Percentiles rank a stretch among this genome's conserved stretches.
These are phyloP conservation scores for Drosophila anceps DNA, from an alignment of 2,888 invertebrate species.

Conservation along the genomic window DNA sequence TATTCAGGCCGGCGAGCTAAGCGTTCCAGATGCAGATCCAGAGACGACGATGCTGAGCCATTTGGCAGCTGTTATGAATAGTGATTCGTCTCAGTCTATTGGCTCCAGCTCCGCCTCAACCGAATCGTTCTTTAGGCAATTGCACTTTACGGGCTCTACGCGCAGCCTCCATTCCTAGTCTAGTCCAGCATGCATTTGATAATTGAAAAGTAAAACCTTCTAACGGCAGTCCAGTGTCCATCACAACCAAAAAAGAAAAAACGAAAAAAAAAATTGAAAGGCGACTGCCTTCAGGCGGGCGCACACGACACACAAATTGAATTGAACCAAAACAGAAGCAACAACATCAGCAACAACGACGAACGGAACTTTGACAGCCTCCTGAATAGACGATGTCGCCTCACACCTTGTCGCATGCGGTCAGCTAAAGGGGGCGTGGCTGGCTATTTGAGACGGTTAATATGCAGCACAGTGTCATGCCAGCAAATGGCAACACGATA, in stretches of 20 bases:
- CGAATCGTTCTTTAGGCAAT: constrained; percentile 2
- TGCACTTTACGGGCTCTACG: constrained; percentile 7
- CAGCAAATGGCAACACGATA: constrained; percentile 1
- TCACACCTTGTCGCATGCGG: not conserved
- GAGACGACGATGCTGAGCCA: constrained; percentile 3
- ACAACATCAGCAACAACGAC: constrained; percentile 16
- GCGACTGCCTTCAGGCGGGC: constrained; percentile 30
- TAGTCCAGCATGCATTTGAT: constrained; percentile 43
- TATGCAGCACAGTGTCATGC: not conserved
- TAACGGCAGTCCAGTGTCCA: constrained; percentile 4
- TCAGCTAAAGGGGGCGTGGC: not conserved
- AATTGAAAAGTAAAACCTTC: constrained; percentile 51
- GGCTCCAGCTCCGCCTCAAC: not conserved
- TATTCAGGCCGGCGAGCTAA: not conserved
- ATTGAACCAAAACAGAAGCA: constrained; percentile 28
- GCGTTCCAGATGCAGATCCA: not conserved
- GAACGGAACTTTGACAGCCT: constrained; percentile 6
- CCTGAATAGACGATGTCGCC: not conserved
- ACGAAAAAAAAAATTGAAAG: not conserved
- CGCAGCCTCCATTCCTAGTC: constrained; percentile 23
- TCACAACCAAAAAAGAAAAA: not conserved
- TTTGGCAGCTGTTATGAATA: constrained; percentile 4
- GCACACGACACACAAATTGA: constrained; percentile 24
- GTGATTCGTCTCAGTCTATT: constrained; percentile 1
- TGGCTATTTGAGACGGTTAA: not conserved